Evolutionary conservation across 1,140 invertebrate species (phyloP).

Genomic region (Caenorhabditis briggsae): DNA sequence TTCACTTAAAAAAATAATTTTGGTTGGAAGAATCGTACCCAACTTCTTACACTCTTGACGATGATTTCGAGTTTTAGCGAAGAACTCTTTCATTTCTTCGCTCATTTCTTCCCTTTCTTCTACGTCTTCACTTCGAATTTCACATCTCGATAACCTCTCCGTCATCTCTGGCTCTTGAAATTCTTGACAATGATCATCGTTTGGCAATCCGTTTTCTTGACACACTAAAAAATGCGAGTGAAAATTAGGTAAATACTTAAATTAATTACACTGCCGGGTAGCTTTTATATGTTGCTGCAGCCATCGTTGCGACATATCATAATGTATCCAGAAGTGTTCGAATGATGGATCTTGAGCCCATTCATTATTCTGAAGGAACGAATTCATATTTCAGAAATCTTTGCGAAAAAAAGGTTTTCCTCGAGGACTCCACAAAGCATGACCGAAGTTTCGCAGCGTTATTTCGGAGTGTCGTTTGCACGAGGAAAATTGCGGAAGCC

Average conservation of each 20-base stretch:
- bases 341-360: neutral
- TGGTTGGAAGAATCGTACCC: neutral
- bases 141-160: slow-evolving; percentile 18
- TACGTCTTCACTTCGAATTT: neutral
- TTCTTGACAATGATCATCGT: no score
- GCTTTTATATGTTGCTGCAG: neutral
- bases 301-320: slow-evolving; percentile 3
- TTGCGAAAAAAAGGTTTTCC: neutral
- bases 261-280: neutral
- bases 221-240: no score
- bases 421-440: slow-evolving; percentile 1
- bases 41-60: slow-evolving; percentile 11
- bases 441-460: slow-evolving; percentile 3
- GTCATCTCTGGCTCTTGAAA: slow-evolving; percentile 14
- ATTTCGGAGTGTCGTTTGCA: slow-evolving; percentile 21
- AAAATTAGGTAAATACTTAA: no score
- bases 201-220: no score
- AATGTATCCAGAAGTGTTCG: slow-evolving; percentile 12
- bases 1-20: slow-evolving; percentile 4
- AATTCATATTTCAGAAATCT: neutral
- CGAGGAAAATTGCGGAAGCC: no score
- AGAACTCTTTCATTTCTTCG: slow-evolving; percentile 16
- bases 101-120: neutral
- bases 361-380: neutral
- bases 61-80: slow-evolving; percentile 26